phyloP scores from a whole-genome alignment of 1,140 invertebrate genomes.

The Pseudomyrmex concolor region DNA sequence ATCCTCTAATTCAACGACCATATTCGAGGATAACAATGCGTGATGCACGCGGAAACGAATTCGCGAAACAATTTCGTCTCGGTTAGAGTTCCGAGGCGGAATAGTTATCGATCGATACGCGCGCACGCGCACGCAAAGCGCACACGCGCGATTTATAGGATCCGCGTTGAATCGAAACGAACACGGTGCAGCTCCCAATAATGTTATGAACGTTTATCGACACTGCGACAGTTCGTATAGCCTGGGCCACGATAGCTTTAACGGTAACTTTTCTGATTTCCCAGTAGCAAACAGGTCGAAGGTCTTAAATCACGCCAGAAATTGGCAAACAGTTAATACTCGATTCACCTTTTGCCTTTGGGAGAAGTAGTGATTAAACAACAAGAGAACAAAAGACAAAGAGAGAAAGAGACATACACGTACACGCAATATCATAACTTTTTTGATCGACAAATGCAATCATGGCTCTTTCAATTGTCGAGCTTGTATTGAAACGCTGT shows the following conservation, averaged over 20 bases:
- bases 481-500: constrained; percentile 7
- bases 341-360: constrained; percentile 47
- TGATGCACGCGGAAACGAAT: constrained; percentile 51
- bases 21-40: constrained; percentile 24
- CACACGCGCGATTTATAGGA: constrained; percentile 63
- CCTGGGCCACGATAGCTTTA: constrained; percentile 20
- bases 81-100: constrained; percentile 2
- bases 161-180: constrained; percentile 51
- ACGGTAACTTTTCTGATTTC: constrained; percentile 51
- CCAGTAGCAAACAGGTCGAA: constrained; percentile 53
- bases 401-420: constrained; percentile 29
- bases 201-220: constrained; percentile 71
- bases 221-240: constrained; percentile 41
- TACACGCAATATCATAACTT: constrained; percentile 23
- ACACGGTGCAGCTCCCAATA: constrained; percentile 55
- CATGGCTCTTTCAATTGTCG: constrained; percentile 36
- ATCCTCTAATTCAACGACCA: constrained; percentile 13
- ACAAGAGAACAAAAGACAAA: constrained; percentile 25
- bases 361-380: constrained; percentile 40
- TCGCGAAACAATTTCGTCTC: constrained; percentile 18
- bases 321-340: constrained; percentile 61
- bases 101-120: constrained; percentile 56
- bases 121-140: background rate
- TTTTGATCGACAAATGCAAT: constrained; percentile 49
- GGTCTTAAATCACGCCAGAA: constrained; percentile 59